These are phyloP conservation scores for Muntiacus muntjak DNA, from an alignment of 2,113 vertebrate genomes.

Conservation along the genomic window DNA sequence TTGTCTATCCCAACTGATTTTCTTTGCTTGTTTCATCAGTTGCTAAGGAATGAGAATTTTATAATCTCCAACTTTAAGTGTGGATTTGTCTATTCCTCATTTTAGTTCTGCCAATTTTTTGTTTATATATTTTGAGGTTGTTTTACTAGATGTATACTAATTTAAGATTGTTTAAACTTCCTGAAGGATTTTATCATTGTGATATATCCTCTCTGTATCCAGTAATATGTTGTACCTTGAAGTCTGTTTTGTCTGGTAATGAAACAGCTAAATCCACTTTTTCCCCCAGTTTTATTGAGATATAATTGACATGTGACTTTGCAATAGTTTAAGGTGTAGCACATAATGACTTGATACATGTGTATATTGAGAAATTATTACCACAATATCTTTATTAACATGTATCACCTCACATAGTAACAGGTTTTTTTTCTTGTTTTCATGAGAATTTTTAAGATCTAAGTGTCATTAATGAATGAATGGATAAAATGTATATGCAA, in stretches of 20 bases:
- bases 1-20: not conserved
- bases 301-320: not conserved
- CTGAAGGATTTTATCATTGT: not conserved
- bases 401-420: not conserved
- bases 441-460: not conserved
- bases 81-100: not conserved
- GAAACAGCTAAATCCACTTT: conserved; percentile 17
- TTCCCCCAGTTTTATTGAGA: not conserved
- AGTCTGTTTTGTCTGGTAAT: not conserved
- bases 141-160: not conserved
- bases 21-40: not conserved
- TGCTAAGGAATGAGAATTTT: not conserved
- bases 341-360: not conserved
- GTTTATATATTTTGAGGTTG: conserved; percentile 1
- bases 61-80: not conserved
- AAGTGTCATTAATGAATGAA: not conserved
- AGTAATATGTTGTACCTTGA: not conserved
- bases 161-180: conserved; percentile 1
- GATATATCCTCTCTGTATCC: not conserved
- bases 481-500: not conserved
- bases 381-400: not conserved
- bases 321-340: not conserved
- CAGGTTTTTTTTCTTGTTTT: not conserved
- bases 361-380: not conserved
- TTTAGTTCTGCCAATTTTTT: not conserved